Base-by-base conservation (phyloP, 2,888 invertebrate species). In the Ennomos quercinarius region DNA sequence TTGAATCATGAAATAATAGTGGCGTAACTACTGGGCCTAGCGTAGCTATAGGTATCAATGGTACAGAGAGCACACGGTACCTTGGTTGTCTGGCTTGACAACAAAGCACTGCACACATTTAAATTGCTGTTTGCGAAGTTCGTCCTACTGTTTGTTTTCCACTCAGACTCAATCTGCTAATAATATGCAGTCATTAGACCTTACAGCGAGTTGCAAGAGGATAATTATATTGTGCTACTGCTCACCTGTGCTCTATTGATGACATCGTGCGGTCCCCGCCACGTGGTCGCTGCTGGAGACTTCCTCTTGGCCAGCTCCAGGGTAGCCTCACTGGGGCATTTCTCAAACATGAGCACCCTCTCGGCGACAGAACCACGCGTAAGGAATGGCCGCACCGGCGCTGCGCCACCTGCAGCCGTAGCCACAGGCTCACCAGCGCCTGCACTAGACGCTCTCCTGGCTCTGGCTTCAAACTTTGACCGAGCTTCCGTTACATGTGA, bases 301-400 rank as follows among this genome's bases (percentile, higher is more conserved):
- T 94, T 94, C 66, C 95, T 91, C 81, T 96, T 96, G 43, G 91
- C 92, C 43, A 91, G 77, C 74, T 96, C 95, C 71, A 96, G 83
- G 47, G 96, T 91, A 61, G 96, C 90, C 80, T 96, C 97, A 79
- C 96, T 97, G 39, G 97, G 98, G 77, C 97, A 97, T 84, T 96
- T 95, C 87, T 98, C 98, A 83, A 98, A 98, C 87, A 98, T 97
- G 66, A 98, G 94, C 65, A 98, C 98, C 47, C 98, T 93, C 81
- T 98, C 98, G 27, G 98, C 98, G 2, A 98, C 98, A 6, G 98
- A 98, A 27, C 98, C 98, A 61, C 98, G 94, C 42, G 97, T 97
- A 53, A 98, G 93, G 86, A 97, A 97, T 11, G 97, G 97, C 50
- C 97, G 93, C 57, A 97, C 96, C 8, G 97, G 97, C 50, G 86